Evolutionary conservation across 2,113 vertebrate genomes (phyloP).

Genomic region (Myrmecophaga tridactyla): DNA sequence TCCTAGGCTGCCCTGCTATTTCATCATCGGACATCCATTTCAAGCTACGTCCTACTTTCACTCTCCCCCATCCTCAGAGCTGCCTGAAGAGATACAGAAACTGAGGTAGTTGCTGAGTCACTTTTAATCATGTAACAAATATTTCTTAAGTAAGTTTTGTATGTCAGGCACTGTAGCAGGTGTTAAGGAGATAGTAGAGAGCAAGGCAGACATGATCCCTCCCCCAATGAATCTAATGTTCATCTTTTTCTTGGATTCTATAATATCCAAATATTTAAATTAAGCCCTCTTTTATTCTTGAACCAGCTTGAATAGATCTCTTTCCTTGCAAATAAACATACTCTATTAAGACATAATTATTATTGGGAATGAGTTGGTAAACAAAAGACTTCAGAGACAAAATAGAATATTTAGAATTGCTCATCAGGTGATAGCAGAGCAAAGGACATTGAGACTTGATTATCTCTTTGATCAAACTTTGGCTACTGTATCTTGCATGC

Average conservation of each 20-base stretch:
- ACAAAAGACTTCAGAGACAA: neutral
- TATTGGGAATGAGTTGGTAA: neutral
- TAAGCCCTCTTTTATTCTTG: neutral
- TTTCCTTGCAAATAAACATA: neutral
- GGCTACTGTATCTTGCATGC: neutral
- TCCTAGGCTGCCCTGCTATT: neutral
- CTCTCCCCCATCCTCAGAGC: neutral
- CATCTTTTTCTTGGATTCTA: neutral
- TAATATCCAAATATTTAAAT: neutral
- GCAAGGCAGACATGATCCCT: neutral
- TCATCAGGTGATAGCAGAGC: neutral
- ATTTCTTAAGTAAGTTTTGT: neutral
- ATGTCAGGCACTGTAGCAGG: neutral
- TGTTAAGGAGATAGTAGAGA: neutral
- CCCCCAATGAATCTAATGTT: neutral
- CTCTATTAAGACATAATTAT: neutral
- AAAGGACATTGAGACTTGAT: neutral
- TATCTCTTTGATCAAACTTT: neutral
- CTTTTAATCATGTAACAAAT: conserved; percentile 37
- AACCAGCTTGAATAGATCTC: neutral
- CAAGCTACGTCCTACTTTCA: neutral
- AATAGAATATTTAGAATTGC: neutral
- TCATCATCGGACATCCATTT: neutral
- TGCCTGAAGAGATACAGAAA: neutral
- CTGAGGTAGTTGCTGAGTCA: neutral